Conservation (phyloP, 92 coral and sea anemone genomes). For the Parazoanthus atlanticus region DNA sequence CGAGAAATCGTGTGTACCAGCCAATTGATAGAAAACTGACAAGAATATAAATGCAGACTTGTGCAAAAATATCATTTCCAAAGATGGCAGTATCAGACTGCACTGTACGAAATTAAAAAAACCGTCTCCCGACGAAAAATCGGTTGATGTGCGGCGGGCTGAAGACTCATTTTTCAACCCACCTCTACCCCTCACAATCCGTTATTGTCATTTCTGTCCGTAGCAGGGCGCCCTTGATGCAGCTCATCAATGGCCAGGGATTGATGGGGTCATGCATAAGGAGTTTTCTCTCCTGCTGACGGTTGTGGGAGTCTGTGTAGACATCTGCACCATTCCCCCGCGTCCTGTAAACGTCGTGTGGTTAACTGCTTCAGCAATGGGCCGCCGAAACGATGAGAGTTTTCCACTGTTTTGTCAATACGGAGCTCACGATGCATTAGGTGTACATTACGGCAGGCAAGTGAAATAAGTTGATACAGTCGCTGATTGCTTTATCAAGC, state of each 20-base stretch:
- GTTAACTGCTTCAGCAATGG: constrained; percentile 7
- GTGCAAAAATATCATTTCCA: too few species aligned
- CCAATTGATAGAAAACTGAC: too few species aligned
- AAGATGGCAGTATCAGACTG: too few species aligned
- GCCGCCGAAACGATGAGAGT: neutral
- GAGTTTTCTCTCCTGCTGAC: constrained; percentile 45
- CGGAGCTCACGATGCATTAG: neutral
- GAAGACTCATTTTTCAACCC: too few species aligned
- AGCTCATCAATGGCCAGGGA: constrained; percentile 12
- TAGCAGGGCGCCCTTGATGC: constrained; percentile 7
- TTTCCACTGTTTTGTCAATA: neutral
- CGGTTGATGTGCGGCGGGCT: too few species aligned
- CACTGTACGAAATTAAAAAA: too few species aligned
- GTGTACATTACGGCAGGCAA: constrained; percentile 1
- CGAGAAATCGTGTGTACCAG: too few species aligned
- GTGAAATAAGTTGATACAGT: neutral
- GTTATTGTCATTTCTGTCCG: neutral
- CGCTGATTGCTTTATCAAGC: too few species aligned
- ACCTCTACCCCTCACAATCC: neutral
- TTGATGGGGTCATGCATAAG: constrained; percentile 45
- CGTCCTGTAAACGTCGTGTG: neutral
- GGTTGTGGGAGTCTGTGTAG: constrained; percentile 28
- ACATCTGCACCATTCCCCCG: neutral
- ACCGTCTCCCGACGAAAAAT: too few species aligned
- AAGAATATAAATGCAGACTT: too few species aligned